Percentiles rank a stretch among this genome's conserved stretches.
Conservation (phyloP, 2,797 vertebrate species). For the Trachurus trachurus region DNA sequence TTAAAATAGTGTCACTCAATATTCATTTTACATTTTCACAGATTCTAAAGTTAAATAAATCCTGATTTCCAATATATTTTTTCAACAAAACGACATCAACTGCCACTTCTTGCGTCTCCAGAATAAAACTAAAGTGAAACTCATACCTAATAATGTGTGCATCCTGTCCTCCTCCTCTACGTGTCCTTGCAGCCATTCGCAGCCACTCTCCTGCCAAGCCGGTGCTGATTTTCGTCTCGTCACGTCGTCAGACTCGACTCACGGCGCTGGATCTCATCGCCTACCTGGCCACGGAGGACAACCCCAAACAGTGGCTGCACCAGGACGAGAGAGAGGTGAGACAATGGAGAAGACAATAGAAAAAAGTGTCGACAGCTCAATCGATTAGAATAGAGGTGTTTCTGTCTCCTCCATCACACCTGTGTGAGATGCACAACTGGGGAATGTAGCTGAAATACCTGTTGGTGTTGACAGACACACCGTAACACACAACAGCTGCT, state of each 20-base stretch:
- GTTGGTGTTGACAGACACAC: not conserved
- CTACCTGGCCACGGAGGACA: conserved; percentile 95
- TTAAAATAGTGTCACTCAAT: too few species aligned
- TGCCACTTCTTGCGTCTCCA: too few species aligned
- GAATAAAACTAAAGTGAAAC: not conserved
- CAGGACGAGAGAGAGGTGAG: conserved; percentile 97
- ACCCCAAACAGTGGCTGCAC: conserved; percentile 98
- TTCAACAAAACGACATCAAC: too few species aligned
- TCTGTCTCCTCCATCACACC: not conserved
- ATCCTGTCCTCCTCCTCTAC: not conserved
- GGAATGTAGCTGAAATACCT: not conserved
- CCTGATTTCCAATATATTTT: too few species aligned
- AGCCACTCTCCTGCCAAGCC: conserved; percentile 98
- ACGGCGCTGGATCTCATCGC: conserved; percentile 97
- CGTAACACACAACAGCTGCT: not conserved
- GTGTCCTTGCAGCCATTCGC: conserved; percentile 90
- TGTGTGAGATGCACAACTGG: not conserved
- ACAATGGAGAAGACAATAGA: too few species aligned
- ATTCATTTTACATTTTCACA: too few species aligned
- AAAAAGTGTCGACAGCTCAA: not conserved
- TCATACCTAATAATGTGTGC: too few species aligned
- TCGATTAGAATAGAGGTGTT: not conserved
- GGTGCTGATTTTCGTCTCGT: conserved; percentile 98
- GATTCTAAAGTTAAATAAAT: too few species aligned
- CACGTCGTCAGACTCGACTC: conserved; percentile 95